phyloP scores from a whole-genome alignment of 2,113 vertebrate genomes.

The Actenoides lindsayi region DNA sequence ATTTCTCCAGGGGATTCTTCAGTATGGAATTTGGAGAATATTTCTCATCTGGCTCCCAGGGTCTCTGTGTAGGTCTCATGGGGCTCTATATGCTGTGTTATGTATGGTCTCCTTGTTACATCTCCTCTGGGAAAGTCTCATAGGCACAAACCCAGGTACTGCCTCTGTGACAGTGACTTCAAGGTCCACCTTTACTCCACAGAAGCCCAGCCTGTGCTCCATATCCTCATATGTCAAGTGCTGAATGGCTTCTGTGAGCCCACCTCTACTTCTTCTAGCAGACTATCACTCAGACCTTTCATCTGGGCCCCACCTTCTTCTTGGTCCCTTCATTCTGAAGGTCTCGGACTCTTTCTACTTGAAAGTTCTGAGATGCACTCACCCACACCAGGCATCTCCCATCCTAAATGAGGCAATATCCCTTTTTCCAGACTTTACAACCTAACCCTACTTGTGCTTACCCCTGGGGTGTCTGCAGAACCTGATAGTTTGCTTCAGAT shows the following conservation, averaged over 20 bases:
- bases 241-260: background rate
- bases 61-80: background rate
- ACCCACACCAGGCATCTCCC: background rate
- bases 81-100: background rate
- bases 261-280: background rate
- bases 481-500: background rate
- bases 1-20: background rate
- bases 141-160: background rate
- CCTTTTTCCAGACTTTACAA: background rate
- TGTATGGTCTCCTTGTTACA: background rate
- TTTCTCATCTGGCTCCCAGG: background rate
- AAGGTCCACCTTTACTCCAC: background rate
- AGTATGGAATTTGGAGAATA: background rate
- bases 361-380: background rate
- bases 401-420: background rate
- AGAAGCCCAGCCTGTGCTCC: background rate
- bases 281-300: background rate
- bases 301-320: background rate
- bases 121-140: background rate
- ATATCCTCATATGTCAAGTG: background rate
- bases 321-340: background rate
- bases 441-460: background rate
- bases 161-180: accelerated
- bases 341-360: background rate
- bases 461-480: background rate